These are phyloP conservation scores for Troides oblongomaculatus DNA, from an alignment of 2,888 invertebrate genomes.

Conservation along the genomic window DNA sequence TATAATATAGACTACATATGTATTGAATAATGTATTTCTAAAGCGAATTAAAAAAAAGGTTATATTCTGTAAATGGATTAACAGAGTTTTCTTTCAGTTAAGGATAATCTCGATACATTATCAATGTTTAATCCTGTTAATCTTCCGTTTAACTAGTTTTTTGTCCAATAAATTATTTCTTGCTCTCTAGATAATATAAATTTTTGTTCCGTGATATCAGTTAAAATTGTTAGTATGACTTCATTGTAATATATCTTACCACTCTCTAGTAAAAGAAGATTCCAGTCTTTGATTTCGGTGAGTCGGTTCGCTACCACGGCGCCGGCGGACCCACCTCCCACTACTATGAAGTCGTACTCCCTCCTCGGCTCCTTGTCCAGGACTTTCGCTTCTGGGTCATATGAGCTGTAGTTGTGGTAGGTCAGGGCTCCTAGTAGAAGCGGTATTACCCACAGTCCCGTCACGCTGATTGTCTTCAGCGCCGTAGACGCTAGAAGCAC, in stretches of 20 bases:
- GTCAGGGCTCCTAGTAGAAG: conserved; percentile 89
- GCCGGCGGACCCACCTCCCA: conserved; percentile 94
- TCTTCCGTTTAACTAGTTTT: no score
- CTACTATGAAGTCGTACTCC: conserved; percentile 92
- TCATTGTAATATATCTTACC: conserved; percentile 48
- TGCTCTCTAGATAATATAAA: no score
- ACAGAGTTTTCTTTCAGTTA: no score
- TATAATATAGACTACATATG: no score
- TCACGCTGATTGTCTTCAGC: conserved; percentile 87
- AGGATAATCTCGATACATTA: no score
- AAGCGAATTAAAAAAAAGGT: no score
- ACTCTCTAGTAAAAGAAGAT: conserved; percentile 88
- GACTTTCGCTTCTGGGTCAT: conserved; percentile 89
- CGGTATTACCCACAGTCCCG: conserved; percentile 91
- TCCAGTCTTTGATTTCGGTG: conserved; percentile 88
- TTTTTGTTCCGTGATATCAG: no score
- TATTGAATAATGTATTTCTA: no score
- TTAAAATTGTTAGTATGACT: no score
- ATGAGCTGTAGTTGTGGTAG: conserved; percentile 88
- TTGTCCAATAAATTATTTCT: no score
- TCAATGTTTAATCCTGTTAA: no score
- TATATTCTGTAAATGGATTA: no score
- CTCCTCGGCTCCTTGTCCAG: conserved; percentile 83
- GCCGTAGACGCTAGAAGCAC: conserved; percentile 88
- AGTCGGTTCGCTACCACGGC: conserved; percentile 92